phyloP scores from a whole-genome alignment of 2,888 invertebrate species.

The Eristalinus sepulchralis region DNA sequence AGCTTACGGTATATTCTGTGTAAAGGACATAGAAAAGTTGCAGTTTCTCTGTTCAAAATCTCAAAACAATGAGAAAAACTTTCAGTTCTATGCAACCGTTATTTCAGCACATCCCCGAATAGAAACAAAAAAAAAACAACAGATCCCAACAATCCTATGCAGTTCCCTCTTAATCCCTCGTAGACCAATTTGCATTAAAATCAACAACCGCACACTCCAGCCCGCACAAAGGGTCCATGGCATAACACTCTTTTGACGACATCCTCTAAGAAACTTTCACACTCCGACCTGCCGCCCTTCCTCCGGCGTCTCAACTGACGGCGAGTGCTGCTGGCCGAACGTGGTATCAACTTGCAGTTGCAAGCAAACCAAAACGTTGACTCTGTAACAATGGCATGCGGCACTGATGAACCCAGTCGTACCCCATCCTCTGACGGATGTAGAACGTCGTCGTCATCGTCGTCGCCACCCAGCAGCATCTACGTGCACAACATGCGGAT shows the following conservation, averaged over 20 bases:
- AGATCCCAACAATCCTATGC: neutral
- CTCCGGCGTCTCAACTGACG: neutral
- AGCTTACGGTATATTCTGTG: too few relatives aligned
- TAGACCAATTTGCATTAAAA: neutral
- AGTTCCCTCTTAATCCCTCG: neutral
- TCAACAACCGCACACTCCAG: neutral
- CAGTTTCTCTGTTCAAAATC: too few relatives aligned
- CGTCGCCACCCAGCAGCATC: neutral
- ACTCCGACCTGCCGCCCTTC: neutral
- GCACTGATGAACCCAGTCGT: neutral
- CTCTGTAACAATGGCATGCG: neutral
- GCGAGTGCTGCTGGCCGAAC: neutral
- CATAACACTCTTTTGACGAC: constrained; percentile 6
- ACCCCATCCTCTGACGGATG: neutral
- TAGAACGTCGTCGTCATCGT: neutral
- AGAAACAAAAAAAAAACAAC: neutral
- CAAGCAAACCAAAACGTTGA: neutral
- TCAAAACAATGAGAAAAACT: too few relatives aligned
- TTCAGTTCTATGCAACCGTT: too few relatives aligned
- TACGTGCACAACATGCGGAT: constrained; percentile 1
- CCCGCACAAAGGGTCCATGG: neutral
- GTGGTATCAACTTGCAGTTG: neutral
- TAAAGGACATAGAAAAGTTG: too few relatives aligned
- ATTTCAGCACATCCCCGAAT: too few relatives aligned
- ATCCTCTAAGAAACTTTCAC: constrained; percentile 7